These are phyloP conservation scores for Puntigrus tetrazona DNA, from an alignment of 2,113 vertebrate genomes.

Conservation along the genomic window DNA sequence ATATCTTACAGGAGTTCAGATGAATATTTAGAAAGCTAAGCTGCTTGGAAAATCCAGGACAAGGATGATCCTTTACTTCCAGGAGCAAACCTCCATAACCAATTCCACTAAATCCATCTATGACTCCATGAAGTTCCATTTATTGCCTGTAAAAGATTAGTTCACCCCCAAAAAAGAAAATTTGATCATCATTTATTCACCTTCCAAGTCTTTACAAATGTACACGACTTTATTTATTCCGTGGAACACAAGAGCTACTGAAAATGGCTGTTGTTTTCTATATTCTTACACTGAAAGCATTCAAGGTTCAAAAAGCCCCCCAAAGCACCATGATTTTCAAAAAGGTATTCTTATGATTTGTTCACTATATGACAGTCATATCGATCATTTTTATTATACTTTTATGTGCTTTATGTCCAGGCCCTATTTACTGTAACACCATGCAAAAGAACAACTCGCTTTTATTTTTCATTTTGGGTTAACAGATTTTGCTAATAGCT, in stretches of 20 bases:
- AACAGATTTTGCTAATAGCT: neutral
- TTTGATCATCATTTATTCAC: neutral
- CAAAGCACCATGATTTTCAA: neutral
- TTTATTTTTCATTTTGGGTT: neutral
- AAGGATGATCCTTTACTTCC: slow-evolving; percentile 11
- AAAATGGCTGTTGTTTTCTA: neutral
- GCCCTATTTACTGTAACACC: too few species aligned
- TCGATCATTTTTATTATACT: neutral
- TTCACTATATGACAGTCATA: neutral
- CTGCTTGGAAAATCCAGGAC: slow-evolving; percentile 18
- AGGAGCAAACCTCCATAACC: neutral
- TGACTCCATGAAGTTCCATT: slow-evolving; percentile 12
- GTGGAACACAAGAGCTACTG: neutral
- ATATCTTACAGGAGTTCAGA: slow-evolving; percentile 18
- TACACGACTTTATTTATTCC: neutral
- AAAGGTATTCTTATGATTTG: neutral
- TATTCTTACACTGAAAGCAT: neutral
- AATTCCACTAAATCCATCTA: neutral
- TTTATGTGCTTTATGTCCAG: neutral
- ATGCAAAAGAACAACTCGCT: neutral
- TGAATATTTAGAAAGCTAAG: slow-evolving; percentile 23
- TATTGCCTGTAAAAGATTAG: neutral
- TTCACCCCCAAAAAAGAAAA: neutral
- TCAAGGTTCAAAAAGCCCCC: neutral
- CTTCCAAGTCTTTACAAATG: neutral